Evolutionary conservation across 2,113 vertebrate genomes (phyloP).

Genomic region (Epinephelus moara): DNA sequence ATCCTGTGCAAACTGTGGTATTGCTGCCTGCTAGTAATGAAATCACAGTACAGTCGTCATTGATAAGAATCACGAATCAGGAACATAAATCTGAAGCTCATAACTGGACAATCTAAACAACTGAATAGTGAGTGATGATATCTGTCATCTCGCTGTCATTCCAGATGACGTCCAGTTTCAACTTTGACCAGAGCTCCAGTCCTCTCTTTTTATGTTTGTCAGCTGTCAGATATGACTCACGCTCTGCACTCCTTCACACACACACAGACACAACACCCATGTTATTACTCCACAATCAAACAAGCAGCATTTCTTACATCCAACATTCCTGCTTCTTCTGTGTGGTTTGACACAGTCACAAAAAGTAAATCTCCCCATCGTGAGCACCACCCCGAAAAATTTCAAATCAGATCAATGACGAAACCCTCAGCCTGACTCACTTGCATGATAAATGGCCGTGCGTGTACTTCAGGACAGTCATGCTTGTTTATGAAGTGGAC

Average conservation of each 20-base stretch:
- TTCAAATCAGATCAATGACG: conserved; percentile 58
- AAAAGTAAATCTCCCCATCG: conserved; percentile 49
- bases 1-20: not conserved
- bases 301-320: conserved; percentile 2
- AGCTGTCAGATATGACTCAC: conserved; percentile 53
- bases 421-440: conserved; percentile 65
- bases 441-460: conserved; percentile 57
- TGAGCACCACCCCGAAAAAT: conserved; percentile 48
- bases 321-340: conserved; percentile 31
- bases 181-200: conserved; percentile 28
- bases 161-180: conserved; percentile 42
- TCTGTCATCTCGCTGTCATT: conserved; percentile 40
- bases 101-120: conserved; percentile 32
- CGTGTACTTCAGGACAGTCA: conserved; percentile 65
- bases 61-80: conserved; percentile 18
- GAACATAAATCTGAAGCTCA: conserved; percentile 41
- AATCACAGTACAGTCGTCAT: not conserved
- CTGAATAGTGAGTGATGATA: conserved; percentile 36
- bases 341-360: conserved; percentile 49
- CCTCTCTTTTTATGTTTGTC: conserved; percentile 37
- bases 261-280: conserved; percentile 31
- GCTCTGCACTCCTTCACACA: conserved; percentile 40
- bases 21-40: not conserved
- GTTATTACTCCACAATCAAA: conserved; percentile 38
- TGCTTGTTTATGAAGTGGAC: conserved; percentile 75